Base-by-base conservation (phyloP, 2,797 vertebrate genomes). In the Enteromius treurensis region DNA sequence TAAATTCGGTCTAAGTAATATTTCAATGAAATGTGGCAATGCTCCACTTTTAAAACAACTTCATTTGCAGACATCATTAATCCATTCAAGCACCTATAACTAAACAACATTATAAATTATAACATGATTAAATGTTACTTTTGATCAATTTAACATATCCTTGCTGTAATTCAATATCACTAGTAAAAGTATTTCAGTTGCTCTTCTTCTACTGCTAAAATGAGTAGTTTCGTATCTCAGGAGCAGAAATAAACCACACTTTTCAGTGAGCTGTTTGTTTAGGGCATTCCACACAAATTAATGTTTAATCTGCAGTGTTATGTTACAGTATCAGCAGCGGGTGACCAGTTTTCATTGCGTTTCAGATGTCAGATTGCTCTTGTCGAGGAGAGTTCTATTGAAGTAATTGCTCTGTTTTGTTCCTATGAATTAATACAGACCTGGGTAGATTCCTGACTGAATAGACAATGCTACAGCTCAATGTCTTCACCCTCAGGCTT, bases 391-490 rank as follows among this genome's bases (percentile, higher is more conserved):
- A 82, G 74, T 42, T 10, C 40, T 68, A 42, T 84, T 83, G 51
- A 65, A 76, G 34, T 71, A 81, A 89, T 83, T 76, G 82, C 80
- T 40, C 69, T 71, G 77, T 78, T 86, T 51, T 81, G 81, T 81
- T 87, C 74, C 73, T 65, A 29, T 83, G 60, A 87, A 84, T 83
- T 79, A 53, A 82, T 82, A 77, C 62, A 55, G 80, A 75, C 65
- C 17, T 5, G n/a, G 45, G 14, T 74, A 17, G 49, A 58, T 71
- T 74, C 49, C 14, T 69, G 32, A 77, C 80, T 80, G 51, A 80
- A 85, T 86, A 77, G 71, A 83, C 65, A 81, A 81, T 73, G 49
- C 74, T 32, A 19, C 64, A 65, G 32, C 62, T 77, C 68, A 76
- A 17, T 45, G 23, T 37, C 58, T 74, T 37, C 73, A 65, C 80